Evolutionary conservation across 2,797 vertebrate species (phyloP), one percentile per base, ranked within the genome.

Genomic region (Hybognathus amarus): DNA sequence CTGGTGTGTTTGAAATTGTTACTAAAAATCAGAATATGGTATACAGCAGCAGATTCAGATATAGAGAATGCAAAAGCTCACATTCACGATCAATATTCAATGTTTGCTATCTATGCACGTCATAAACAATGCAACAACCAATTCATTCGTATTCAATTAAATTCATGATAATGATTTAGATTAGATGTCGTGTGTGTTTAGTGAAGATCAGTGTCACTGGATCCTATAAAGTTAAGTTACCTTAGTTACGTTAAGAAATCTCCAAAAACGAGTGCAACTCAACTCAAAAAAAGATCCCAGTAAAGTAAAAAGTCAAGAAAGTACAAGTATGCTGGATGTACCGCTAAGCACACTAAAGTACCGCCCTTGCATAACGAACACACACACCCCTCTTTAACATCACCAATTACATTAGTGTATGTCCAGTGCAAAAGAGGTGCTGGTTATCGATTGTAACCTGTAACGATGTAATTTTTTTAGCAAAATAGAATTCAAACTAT

Each of bases 321-420:
- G n/a, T n/a, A n/a, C 15, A 56, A 68, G 63, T 54, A 2, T 33
- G 13, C 0, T 15, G 47, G 7, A 63, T 59, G 71, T 11, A 33
- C 18, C 38, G 15, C 6, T 67, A 10, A 54, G 45, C 63, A 52
- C 66, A n/a, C 33, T 67, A 27, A 66, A 66, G n/a, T 54, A 50
- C 42, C 8, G 30, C 2, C 33, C 47, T 45, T 76, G 47, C 38
- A 20, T 77, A 47, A 27, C 64, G 15, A 38, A 10, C 74, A 83
- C 82, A 22, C 82, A n/a, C n/a, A n/a, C 75, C 81, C 82, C 66
- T 77, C n/a, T 4, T 15, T 4, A 30, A 76, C 45, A 4, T 67
- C 24, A 33, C 27, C 11, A 11, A 36, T 9, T 9, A 0, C 18
- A 27, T 30, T 3, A 61, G 24, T 45, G 0, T 7, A 42, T 20